phyloP scores from a whole-genome alignment of 2,797 vertebrate genomes.

The Limnodromus scolopaceus region DNA sequence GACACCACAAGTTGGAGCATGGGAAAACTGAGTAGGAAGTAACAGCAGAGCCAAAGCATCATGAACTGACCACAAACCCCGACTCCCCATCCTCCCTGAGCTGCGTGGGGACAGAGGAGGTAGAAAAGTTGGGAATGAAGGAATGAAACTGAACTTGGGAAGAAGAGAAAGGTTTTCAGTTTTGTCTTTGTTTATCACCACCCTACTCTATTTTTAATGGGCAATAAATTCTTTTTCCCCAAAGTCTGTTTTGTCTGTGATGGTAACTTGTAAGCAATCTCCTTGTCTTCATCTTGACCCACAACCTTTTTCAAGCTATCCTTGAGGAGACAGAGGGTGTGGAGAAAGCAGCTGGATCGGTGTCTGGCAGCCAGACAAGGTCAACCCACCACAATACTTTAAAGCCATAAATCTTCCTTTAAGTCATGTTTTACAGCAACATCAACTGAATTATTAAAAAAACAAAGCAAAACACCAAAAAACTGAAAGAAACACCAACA shows the following conservation, averaged over 20 bases:
- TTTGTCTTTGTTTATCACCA: background rate
- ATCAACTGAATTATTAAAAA: background rate
- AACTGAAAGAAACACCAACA: background rate
- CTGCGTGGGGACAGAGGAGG: background rate
- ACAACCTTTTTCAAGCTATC: background rate
- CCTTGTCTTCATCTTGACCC: background rate
- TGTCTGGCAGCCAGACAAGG: background rate
- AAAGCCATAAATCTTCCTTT: background rate
- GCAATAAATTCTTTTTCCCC: background rate
- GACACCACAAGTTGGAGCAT: accelerated
- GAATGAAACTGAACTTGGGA: background rate
- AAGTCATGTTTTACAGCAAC: background rate
- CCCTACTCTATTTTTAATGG: background rate
- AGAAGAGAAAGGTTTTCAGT: background rate
- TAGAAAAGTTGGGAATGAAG: background rate
- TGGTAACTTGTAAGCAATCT: background rate
- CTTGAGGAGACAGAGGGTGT: background rate
- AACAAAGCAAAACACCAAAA: too few species aligned
- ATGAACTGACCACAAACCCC: background rate
- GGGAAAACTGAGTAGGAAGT: background rate
- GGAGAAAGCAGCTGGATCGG: background rate
- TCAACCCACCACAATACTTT: background rate
- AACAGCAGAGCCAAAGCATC: accelerated
- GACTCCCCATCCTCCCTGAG: background rate
- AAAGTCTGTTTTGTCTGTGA: background rate